These are phyloP conservation scores for Hydrochoerus hydrochaeris DNA, from an alignment of 2,113 vertebrate genomes.

Conservation along the genomic window DNA sequence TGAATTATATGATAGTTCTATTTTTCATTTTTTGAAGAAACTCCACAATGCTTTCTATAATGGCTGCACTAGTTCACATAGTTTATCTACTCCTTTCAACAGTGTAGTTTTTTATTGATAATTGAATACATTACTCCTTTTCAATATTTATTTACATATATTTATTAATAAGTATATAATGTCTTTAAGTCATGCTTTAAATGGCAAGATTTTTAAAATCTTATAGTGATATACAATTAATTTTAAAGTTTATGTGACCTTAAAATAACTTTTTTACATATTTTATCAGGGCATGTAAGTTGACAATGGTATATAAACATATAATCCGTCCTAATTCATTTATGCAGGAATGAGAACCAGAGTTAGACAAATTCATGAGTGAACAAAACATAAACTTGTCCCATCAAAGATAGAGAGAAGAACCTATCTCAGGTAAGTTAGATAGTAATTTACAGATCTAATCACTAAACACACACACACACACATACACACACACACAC, in stretches of 20 bases:
- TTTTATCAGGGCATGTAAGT: neutral
- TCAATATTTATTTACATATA: neutral
- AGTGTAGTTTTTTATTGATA: neutral
- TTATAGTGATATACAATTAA: neutral
- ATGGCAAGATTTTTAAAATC: neutral
- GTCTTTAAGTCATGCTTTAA: neutral
- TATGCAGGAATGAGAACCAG: neutral
- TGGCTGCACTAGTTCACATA: neutral
- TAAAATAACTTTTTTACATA: neutral
- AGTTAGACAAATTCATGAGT: neutral
- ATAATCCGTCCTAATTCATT: neutral
- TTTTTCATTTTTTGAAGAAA: neutral
- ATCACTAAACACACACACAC: neutral
- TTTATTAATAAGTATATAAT: conserved; percentile 2
- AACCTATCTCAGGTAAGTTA: neutral
- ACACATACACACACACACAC: neutral
- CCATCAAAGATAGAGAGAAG: neutral
- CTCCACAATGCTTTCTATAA: neutral
- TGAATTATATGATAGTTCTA: neutral
- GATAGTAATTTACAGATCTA: neutral
- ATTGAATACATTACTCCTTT: neutral
- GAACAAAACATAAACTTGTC: neutral
- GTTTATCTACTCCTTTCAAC: neutral
- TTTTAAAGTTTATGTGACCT: neutral
- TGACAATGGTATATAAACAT: neutral